A percentile compares a stretch with the other conserved stretches of the same genome.
These are phyloP conservation scores for Enteromius treurensis DNA, from an alignment of 2,797 vertebrate genomes.

Conservation along the genomic window DNA sequence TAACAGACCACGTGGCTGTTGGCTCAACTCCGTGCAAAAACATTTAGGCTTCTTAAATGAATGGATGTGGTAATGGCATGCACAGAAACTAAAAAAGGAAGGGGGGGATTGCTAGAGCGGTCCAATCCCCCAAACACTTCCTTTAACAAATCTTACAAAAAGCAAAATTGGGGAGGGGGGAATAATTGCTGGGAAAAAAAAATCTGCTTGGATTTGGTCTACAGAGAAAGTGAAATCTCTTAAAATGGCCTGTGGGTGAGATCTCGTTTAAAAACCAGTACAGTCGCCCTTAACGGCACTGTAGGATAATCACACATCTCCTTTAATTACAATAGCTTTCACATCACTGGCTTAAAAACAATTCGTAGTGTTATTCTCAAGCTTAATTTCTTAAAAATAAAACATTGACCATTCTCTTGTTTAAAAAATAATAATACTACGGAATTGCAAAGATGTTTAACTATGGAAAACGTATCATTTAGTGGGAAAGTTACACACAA, in stretches of 20 bases:
- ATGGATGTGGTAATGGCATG: conserved; percentile 77
- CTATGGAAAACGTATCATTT: not conserved
- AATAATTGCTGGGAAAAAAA: conserved; percentile 45
- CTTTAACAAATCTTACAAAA: conserved; percentile 75
- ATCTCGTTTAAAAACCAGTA: conserved; percentile 66
- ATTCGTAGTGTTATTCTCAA: conserved; percentile 6
- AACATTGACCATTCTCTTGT: not conserved
- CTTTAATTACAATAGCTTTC: conserved; percentile 74
- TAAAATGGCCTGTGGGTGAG: conserved; percentile 76
- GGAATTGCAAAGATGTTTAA: not conserved
- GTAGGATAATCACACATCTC: conserved; percentile 75
- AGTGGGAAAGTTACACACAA: not conserved
- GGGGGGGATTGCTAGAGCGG: conserved; percentile 36
- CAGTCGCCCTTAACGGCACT: conserved; percentile 69
- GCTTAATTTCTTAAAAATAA: not conserved
- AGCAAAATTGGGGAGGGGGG: conserved; percentile 60
- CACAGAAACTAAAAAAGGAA: conserved; percentile 62
- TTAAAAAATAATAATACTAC: no score
- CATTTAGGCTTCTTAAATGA: conserved; percentile 71
- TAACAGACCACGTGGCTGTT: conserved; percentile 69
- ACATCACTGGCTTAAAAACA: conserved; percentile 40
- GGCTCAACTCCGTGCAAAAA: conserved; percentile 57
- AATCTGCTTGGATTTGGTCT: conserved; percentile 73
- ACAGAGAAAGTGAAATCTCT: conserved; percentile 74
- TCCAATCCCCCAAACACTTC: conserved; percentile 61